Evolutionary conservation across 1,140 invertebrate species (phyloP).

Genomic region (Polypedilum vanderplanki): DNA sequence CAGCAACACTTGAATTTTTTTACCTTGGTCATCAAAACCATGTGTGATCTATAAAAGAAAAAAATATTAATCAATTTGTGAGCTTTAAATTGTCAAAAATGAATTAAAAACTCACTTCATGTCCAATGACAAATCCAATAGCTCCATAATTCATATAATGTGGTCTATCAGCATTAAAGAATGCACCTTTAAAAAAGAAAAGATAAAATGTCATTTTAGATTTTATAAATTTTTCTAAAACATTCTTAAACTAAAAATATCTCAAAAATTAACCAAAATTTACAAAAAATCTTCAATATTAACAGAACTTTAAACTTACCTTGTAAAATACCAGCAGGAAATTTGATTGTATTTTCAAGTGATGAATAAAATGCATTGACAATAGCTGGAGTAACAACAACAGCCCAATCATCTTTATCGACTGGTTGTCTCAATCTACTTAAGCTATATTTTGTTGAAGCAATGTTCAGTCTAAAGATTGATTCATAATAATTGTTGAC

Average conservation of each 20-base stretch:
- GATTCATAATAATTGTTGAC: conserved; percentile 50
- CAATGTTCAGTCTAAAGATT: conserved; percentile 52
- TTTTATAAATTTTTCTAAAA: no score
- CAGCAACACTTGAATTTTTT: no score
- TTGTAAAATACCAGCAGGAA: conserved; percentile 71
- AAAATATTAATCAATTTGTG: neutral
- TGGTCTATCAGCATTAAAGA: conserved; percentile 61
- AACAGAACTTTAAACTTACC: conserved; percentile 36
- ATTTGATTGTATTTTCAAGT: conserved; percentile 45
- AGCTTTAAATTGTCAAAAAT: neutral
- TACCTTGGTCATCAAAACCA: conserved; percentile 55
- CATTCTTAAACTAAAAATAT: no score
- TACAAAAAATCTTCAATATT: no score
- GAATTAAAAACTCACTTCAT: conserved; percentile 46
- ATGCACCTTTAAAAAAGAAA: conserved; percentile 44
- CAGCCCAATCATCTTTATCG: conserved; percentile 61
- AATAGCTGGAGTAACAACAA: conserved; percentile 55
- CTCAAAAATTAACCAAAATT: no score
- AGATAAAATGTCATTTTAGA: no score
- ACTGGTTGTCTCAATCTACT: conserved; percentile 53
- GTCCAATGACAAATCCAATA: conserved; percentile 56
- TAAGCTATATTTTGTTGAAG: conserved; percentile 54
- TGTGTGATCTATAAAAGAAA: conserved; percentile 54
- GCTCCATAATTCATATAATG: conserved; percentile 64
- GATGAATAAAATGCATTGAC: conserved; percentile 63